A percentile compares a stretch with the other conserved stretches of the same genome.
phyloP scores from a whole-genome alignment of 2,113 vertebrate genomes.

The Sander lucioperca region DNA sequence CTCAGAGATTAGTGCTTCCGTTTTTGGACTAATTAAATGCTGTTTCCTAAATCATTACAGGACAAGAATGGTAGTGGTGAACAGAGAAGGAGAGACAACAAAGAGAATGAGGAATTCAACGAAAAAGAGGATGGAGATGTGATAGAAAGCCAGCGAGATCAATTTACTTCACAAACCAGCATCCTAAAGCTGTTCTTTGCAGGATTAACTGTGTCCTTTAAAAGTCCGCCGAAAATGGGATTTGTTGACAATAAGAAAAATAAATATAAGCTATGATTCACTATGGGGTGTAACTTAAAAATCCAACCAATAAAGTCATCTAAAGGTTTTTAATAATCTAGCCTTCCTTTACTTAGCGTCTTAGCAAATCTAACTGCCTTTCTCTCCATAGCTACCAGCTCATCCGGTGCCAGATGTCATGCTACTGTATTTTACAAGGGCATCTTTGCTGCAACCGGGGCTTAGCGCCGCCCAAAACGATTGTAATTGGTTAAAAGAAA shows the following conservation, averaged over 20 bases:
- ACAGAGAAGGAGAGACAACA: not conserved
- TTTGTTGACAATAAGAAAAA: not conserved
- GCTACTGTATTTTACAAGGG: no score
- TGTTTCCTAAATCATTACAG: conserved; percentile 28
- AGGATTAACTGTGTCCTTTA: not conserved
- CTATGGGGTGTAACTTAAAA: not conserved
- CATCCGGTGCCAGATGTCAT: no score
- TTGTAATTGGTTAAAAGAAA: no score
- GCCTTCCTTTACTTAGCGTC: not conserved
- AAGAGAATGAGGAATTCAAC: not conserved
- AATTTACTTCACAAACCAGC: not conserved
- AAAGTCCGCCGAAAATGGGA: not conserved
- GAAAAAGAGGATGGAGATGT: not conserved
- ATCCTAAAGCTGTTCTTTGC: not conserved
- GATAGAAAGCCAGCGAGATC: not conserved
- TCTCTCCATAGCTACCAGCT: not conserved
- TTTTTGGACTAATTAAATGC: conserved; percentile 52
- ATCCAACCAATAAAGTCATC: not conserved
- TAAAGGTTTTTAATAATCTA: not conserved
- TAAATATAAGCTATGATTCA: not conserved
- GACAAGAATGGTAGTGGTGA: not conserved
- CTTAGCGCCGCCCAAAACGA: no score
- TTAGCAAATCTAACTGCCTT: not conserved
- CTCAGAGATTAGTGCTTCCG: conserved; percentile 49
- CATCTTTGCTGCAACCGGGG: no score